phyloP scores from a whole-genome alignment of 2,113 vertebrate species.

The Alosa alosa region DNA sequence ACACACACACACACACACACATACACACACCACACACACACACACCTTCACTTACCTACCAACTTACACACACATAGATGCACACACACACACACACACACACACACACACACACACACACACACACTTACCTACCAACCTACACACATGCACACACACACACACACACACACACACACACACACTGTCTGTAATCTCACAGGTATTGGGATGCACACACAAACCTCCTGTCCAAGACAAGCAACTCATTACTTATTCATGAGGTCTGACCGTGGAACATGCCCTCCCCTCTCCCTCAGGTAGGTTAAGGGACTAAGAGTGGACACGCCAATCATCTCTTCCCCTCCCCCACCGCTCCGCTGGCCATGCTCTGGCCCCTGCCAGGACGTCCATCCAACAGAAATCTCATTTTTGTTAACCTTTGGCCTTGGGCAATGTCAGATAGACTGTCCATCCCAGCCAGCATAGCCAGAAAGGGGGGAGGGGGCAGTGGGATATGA shows the following conservation, averaged over 20 bases:
- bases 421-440: background rate
- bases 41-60: background rate
- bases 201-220: background rate
- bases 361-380: background rate
- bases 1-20: slow-evolving; percentile 20
- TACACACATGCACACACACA: slow-evolving; percentile 15
- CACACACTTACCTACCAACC: background rate
- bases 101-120: background rate
- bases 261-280: background rate
- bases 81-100: background rate
- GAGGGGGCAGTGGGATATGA: background rate
- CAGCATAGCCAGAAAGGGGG: background rate
- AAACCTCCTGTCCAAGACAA: background rate
- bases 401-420: background rate
- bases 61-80: background rate
- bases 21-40: background rate
- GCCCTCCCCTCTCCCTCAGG: background rate
- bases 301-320: background rate
- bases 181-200: background rate
- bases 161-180: background rate
- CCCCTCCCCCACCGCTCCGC: background rate
- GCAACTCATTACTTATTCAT: background rate
- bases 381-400: background rate
- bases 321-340: background rate
- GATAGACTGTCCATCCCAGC: background rate